Conservation (phyloP, 2,113 vertebrate species). For the Tachycineta bicolor region DNA sequence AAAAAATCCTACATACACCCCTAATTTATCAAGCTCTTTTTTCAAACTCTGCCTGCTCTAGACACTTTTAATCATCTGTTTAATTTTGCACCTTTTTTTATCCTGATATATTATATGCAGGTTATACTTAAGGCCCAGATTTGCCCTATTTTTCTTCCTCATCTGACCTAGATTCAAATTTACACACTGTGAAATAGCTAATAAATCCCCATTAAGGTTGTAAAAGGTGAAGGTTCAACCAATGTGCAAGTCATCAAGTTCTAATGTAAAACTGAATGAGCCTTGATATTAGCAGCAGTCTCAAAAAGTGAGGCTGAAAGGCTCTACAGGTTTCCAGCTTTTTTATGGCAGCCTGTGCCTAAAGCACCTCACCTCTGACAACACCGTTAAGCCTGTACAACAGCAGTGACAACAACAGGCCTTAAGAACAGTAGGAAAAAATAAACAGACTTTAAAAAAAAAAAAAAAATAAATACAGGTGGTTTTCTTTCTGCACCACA, state of each 20-base stretch:
- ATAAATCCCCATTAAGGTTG: constrained; percentile 83
- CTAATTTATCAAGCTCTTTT: constrained; percentile 68
- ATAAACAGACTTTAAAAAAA: not conserved
- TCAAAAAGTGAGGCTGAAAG: constrained; percentile 58
- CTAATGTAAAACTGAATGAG: constrained; percentile 80
- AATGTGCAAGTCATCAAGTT: constrained; percentile 78
- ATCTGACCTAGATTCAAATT: constrained; percentile 83
- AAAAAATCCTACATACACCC: not conserved
- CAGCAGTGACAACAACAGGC: constrained; percentile 17
- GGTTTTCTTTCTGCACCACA: not conserved
- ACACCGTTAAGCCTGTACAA: not conserved
- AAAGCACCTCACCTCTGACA: constrained; percentile 28
- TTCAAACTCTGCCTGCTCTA: constrained; percentile 58
- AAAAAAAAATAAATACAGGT: not conserved
- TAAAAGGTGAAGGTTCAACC: constrained; percentile 81
- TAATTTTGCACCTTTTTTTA: constrained; percentile 67
- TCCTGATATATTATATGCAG: constrained; percentile 72
- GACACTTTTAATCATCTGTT: constrained; percentile 73
- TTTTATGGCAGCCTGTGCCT: constrained; percentile 46
- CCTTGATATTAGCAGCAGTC: constrained; percentile 75
- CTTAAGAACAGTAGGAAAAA: not conserved
- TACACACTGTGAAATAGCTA: constrained; percentile 82
- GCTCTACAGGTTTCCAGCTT: constrained; percentile 51
- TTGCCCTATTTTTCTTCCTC: constrained; percentile 76
- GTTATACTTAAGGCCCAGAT: constrained; percentile 69